phyloP scores from a whole-genome alignment of 2,888 invertebrate genomes.

The Thera britannica region DNA sequence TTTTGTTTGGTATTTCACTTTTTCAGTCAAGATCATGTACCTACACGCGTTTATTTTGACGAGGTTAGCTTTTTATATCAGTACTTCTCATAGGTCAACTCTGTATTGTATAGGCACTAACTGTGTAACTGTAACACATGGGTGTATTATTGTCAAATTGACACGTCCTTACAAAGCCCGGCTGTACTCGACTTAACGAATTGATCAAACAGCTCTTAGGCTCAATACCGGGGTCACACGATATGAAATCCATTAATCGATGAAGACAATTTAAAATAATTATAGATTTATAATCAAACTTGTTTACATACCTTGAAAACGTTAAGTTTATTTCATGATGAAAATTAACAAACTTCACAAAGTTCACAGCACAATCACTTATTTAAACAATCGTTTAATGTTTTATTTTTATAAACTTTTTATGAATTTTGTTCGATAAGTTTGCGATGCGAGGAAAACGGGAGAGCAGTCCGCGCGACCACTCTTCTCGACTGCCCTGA shows the following conservation, averaged over 20 bases:
- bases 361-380: constrained; percentile 34
- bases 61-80: no score
- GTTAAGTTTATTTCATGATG: not conserved
- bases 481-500: constrained; percentile 46
- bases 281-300: constrained; percentile 45
- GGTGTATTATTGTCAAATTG: constrained; percentile 43
- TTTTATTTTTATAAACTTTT: constrained; percentile 29
- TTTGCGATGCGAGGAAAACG: constrained; percentile 43
- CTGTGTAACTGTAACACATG: not conserved
- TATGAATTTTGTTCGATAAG: constrained; percentile 43
- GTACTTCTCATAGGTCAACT: not conserved
- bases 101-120: not conserved
- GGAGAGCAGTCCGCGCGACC: constrained; percentile 53
- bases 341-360: constrained; percentile 30
- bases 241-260: constrained; percentile 52
- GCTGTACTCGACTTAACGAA: constrained; percentile 53
- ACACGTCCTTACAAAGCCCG: constrained; percentile 51
- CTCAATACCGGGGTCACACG: constrained; percentile 65
- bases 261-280: constrained; percentile 28
- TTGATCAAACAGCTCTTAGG: constrained; percentile 59
- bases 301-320: constrained; percentile 20
- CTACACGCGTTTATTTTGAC: no score
- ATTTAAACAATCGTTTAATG: constrained; percentile 17
- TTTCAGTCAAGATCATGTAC: not conserved
- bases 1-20: not conserved